phyloP scores from a whole-genome alignment of 2,888 invertebrate genomes.

The Eumacrocentrus americanus region DNA sequence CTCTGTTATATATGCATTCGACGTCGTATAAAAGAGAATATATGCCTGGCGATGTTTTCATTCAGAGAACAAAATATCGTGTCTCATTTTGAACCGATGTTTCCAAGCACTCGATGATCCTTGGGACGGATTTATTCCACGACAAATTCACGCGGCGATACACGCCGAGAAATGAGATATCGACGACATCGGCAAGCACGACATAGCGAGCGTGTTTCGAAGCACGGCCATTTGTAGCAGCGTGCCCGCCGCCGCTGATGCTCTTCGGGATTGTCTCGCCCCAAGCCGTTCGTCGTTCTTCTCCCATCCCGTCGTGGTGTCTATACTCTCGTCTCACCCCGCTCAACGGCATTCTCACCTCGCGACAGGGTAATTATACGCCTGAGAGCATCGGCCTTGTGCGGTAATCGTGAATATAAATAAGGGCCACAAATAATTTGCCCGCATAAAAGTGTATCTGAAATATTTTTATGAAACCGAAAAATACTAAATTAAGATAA shows the following conservation, averaged over 20 bases:
- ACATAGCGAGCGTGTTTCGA: constrained; percentile 46
- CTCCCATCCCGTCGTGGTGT: constrained; percentile 2
- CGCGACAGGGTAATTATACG: constrained; percentile 39
- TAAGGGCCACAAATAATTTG: constrained; percentile 25
- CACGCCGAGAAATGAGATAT: constrained; percentile 48
- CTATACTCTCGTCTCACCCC: constrained; percentile 12
- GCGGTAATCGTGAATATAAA: constrained; percentile 38
- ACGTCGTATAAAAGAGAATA: background rate
- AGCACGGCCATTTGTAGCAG: constrained; percentile 44
- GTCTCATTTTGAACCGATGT: constrained; percentile 2
- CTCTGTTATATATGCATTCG: constrained; percentile 3
- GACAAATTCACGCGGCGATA: constrained; percentile 25
- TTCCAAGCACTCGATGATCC: constrained; percentile 16
- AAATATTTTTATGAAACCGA: too few relatives aligned
- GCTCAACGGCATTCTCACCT: constrained; percentile 38
- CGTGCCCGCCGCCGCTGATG: constrained; percentile 26
- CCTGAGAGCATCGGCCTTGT: constrained; percentile 28
- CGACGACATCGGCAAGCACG: constrained; percentile 43
- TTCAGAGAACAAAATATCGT: background rate
- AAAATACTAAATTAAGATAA: too few relatives aligned
- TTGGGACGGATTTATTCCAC: constrained; percentile 14
- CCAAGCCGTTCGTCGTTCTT: constrained; percentile 25
- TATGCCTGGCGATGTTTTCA: background rate
- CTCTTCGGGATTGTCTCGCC: constrained; percentile 28
- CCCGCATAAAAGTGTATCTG: background rate